A percentile compares a stretch with the other conserved stretches of the same genome.
Evolutionary conservation across 2,888 invertebrate genomes (phyloP).

Genomic region (Troides oblongomaculatus): DNA sequence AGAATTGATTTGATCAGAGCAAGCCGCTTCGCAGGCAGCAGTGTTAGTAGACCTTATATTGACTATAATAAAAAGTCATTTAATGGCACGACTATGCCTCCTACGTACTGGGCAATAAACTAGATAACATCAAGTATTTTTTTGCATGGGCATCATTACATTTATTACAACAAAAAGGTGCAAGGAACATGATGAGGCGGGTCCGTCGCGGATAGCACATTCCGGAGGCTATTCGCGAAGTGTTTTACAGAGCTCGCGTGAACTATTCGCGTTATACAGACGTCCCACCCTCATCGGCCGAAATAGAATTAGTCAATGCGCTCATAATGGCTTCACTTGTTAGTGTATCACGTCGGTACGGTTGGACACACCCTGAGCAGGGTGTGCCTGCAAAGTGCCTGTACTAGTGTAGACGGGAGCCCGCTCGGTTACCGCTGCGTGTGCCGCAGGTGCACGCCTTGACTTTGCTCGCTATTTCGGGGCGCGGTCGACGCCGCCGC

Average conservation of each 20-base stretch:
- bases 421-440: conserved; percentile 40
- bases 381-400: conserved; percentile 40
- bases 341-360: conserved; percentile 38
- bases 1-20: background rate
- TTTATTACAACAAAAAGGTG: conserved; percentile 27
- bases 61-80: conserved; percentile 9
- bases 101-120: background rate
- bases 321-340: conserved; percentile 29
- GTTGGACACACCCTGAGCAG: conserved; percentile 33
- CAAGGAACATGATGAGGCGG: conserved; percentile 5
- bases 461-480: conserved; percentile 77
- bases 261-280: conserved; percentile 37
- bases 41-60: background rate
- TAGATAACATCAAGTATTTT: conserved; percentile 6
- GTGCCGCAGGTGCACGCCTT: conserved; percentile 61
- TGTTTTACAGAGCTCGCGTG: conserved; percentile 38
- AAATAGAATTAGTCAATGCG: conserved; percentile 31
- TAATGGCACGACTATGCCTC: conserved; percentile 4
- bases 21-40: background rate
- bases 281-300: background rate
- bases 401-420: conserved; percentile 21
- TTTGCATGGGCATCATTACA: conserved; percentile 10
- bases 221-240: conserved; percentile 33
- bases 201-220: conserved; percentile 33
- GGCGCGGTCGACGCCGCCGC: conserved; percentile 69